A percentile compares a stretch with the other conserved stretches of the same genome.
Conservation (phyloP, 2,888 invertebrate genomes). For the Pseudococcus jackbeardsleyi region DNA sequence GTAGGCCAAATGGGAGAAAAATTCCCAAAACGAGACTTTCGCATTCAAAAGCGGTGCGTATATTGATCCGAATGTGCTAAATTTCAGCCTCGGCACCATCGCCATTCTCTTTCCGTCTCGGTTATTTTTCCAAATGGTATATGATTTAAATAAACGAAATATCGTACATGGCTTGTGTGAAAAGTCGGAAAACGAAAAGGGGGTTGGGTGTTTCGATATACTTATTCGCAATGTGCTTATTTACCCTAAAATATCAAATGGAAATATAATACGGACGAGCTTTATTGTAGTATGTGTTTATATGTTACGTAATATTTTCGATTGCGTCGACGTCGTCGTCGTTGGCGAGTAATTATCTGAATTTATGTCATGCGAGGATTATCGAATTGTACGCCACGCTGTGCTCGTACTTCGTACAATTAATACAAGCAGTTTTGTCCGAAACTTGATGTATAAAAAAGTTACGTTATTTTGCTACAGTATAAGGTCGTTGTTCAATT, state of each 20-base stretch:
- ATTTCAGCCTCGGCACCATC: background rate
- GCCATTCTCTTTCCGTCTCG: background rate
- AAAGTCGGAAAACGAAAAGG: background rate
- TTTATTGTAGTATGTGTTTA: background rate
- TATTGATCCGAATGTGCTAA: background rate
- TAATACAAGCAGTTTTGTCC: background rate
- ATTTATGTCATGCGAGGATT: conserved; percentile 45
- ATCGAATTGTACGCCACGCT: background rate
- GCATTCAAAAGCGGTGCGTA: background rate
- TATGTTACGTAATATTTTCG: background rate
- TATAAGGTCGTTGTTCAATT: too few species aligned
- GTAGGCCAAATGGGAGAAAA: background rate
- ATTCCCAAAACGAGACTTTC: background rate
- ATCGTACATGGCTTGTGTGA: background rate
- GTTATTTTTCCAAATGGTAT: background rate
- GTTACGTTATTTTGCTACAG: too few species aligned
- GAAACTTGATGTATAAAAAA: too few species aligned
- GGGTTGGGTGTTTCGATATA: background rate
- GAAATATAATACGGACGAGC: background rate
- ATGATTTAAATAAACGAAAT: background rate
- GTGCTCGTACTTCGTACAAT: background rate
- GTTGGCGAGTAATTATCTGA: conserved; percentile 29
- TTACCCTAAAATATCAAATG: background rate
- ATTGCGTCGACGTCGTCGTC: background rate
- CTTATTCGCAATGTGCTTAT: background rate